A percentile compares a stretch with the other conserved stretches of the same genome.
Conservation (phyloP, 2,797 vertebrate genomes). For the Sebastes nivosus region DNA sequence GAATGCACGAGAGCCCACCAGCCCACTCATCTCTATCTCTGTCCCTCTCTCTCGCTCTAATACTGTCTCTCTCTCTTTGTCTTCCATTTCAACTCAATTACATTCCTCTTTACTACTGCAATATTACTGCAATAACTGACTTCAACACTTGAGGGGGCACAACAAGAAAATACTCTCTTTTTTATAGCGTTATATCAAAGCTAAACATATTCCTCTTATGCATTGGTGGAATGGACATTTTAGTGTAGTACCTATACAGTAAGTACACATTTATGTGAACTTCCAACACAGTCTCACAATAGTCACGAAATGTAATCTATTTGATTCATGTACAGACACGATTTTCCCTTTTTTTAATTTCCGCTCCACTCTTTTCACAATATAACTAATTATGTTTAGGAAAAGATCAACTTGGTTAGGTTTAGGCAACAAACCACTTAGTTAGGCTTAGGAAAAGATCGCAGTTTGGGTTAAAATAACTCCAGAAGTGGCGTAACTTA, state of each 20-base stretch:
- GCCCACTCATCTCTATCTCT: conserved; percentile 32
- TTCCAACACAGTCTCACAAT: not conserved
- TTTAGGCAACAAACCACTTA: no score
- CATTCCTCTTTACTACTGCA: not conserved
- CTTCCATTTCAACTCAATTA: conserved; percentile 1
- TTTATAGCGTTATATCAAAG: not conserved
- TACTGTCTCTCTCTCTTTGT: not conserved
- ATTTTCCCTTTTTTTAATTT: no score
- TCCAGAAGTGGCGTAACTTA: no score
- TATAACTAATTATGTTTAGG: no score
- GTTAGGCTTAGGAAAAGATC: no score
- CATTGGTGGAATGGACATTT: not conserved
- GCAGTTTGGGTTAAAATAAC: no score
- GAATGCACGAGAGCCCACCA: conserved; percentile 49
- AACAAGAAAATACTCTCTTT: not conserved
- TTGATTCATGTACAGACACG: no score
- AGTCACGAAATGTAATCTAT: no score
- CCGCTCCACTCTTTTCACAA: no score
- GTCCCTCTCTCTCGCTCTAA: not conserved
- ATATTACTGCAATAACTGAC: not conserved
- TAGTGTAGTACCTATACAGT: not conserved
- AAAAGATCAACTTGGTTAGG: no score
- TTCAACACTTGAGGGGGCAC: not conserved
- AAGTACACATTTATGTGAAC: not conserved
- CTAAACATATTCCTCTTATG: not conserved